Evolutionary conservation across 2,797 vertebrate species (phyloP).

Genomic region (Staurois parvus): DNA sequence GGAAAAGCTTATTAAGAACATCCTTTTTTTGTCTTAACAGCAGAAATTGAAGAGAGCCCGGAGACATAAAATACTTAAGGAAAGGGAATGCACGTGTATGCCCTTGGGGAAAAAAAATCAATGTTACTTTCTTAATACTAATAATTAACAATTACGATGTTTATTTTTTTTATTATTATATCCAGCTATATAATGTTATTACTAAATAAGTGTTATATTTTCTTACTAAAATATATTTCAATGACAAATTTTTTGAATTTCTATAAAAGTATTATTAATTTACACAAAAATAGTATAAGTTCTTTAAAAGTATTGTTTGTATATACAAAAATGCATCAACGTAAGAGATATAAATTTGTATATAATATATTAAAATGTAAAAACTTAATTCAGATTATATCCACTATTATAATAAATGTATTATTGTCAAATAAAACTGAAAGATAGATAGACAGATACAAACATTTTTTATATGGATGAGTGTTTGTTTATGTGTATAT

Average conservation of each 20-base stretch:
- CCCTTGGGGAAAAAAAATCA: conserved; percentile 60
- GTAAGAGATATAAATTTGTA: background rate
- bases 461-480: no score
- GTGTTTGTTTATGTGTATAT: no score
- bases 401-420: background rate
- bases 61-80: conserved; percentile 70
- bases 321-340: background rate
- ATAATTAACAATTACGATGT: background rate
- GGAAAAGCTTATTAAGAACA: conserved; percentile 75
- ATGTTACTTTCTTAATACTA: background rate
- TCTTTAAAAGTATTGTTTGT: background rate
- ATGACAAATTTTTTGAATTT: no score
- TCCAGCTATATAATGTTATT: no score
- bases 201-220: no score
- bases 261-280: no score
- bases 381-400: background rate
- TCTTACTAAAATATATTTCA: no score
- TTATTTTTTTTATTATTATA: no score
- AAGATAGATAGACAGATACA: background rate
- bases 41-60: conserved; percentile 72
- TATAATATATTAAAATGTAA: background rate
- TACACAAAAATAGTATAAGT: no score
- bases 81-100: conserved; percentile 66
- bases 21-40: conserved; percentile 77
- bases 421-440: background rate